Evolutionary conservation across 2,888 invertebrate genomes (phyloP).

Genomic region (Euclidia mi): DNA sequence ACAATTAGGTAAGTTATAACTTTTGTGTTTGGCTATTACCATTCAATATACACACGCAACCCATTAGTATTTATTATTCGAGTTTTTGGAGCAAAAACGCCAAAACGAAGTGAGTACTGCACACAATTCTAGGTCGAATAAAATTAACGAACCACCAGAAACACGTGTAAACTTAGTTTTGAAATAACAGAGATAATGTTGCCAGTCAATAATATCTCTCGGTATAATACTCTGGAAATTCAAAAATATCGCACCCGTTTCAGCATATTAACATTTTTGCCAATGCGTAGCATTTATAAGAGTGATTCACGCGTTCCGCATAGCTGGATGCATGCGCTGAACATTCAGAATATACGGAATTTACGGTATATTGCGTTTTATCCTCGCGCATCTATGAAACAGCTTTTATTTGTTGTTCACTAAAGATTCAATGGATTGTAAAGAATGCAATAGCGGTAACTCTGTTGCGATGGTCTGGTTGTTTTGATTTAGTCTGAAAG

Average conservation of each 20-base stretch:
- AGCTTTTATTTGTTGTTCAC: constrained; percentile 72
- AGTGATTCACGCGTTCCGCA: constrained; percentile 48
- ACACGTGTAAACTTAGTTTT: no score
- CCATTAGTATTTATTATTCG: no score
- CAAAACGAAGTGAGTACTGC: no score
- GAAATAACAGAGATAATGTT: not conserved
- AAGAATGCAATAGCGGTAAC: constrained; percentile 76
- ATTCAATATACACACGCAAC: no score
- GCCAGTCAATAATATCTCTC: not conserved
- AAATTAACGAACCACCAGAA: no score
- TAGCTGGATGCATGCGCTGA: constrained; percentile 44
- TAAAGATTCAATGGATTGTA: constrained; percentile 81
- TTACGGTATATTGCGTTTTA: constrained; percentile 71
- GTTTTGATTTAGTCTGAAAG: constrained; percentile 6
- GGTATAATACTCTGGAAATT: not conserved
- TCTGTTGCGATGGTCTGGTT: constrained; percentile 62
- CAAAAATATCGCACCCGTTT: constrained; percentile 1
- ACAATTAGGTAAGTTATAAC: no score
- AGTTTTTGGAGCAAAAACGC: no score
- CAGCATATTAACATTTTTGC: constrained; percentile 22
- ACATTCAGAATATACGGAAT: constrained; percentile 57
- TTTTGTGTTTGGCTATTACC: no score
- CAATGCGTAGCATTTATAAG: constrained; percentile 36
- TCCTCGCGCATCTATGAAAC: constrained; percentile 60
- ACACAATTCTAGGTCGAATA: no score